Percentiles rank a stretch among this genome's conserved stretches.
These are phyloP conservation scores for Caenorhabditis plicata DNA, from an alignment of 2,888 invertebrate genomes.

Conservation along the genomic window DNA sequence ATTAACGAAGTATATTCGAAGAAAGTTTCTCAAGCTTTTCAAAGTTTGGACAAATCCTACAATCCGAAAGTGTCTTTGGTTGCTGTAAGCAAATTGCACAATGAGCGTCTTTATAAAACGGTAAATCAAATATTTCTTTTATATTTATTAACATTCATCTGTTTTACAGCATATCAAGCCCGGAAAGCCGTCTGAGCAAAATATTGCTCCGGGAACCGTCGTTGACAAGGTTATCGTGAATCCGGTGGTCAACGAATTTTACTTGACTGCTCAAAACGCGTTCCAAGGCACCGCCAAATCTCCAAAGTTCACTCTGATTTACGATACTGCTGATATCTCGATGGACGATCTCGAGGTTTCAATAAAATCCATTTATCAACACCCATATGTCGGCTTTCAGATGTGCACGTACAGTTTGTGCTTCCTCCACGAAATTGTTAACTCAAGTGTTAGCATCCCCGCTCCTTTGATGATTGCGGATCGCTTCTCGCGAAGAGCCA, in stretches of 20 bases:
- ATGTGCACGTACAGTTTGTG: constrained; percentile 13
- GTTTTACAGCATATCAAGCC: not conserved
- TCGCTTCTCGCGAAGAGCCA: constrained; percentile 16
- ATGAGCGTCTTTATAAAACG: constrained; percentile 4
- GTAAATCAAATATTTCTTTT: not conserved
- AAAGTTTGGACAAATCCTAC: no score
- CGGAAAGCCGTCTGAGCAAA: constrained; percentile 12
- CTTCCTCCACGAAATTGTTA: constrained; percentile 27
- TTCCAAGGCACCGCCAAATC: constrained; percentile 33
- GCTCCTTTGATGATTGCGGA: constrained; percentile 27
- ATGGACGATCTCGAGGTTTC: constrained; percentile 4
- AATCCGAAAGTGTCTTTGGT: constrained; percentile 10
- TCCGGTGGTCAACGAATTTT: constrained; percentile 24
- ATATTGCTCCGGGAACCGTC: constrained; percentile 29
- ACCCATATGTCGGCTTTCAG: constrained; percentile 6
- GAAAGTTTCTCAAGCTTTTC: no score
- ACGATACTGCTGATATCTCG: not conserved
- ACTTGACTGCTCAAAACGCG: constrained; percentile 15
- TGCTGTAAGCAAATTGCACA: constrained; percentile 8
- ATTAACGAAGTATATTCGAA: no score
- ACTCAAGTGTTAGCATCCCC: constrained; percentile 14
- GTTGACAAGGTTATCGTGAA: constrained; percentile 24
- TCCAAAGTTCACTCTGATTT: constrained; percentile 19
- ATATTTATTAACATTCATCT: not conserved
- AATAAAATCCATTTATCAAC: not conserved